Conservation (phyloP, 2,797 vertebrate genomes). For the Sternarchorhynchus goeldii region DNA sequence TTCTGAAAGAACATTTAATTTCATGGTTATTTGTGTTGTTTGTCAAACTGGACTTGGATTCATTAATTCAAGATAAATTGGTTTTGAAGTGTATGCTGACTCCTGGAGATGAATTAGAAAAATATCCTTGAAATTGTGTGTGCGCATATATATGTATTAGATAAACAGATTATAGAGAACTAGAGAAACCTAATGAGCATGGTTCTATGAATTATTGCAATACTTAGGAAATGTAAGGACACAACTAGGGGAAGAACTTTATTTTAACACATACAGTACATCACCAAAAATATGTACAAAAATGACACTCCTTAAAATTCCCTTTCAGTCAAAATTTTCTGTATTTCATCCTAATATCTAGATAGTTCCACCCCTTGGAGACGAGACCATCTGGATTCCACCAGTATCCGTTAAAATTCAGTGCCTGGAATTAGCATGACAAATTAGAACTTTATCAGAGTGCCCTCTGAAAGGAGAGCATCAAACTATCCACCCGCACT, state of each 20-base stretch:
- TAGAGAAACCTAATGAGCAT: no score
- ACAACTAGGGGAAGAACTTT: slow-evolving; percentile 59
- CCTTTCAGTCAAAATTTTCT: slow-evolving; percentile 26
- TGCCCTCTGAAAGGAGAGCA: not conserved
- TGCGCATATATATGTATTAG: no score
- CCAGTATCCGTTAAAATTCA: slow-evolving; percentile 1
- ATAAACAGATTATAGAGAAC: no score
- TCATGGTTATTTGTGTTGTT: not conserved
- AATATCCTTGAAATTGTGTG: no score
- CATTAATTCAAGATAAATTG: not conserved
- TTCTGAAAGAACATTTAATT: slow-evolving; percentile 75
- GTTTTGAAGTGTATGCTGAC: no score
- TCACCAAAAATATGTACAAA: slow-evolving; percentile 68
- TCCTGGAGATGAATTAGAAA: no score
- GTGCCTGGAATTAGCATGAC: not conserved
- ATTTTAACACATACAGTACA: slow-evolving; percentile 70
- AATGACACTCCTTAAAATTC: slow-evolving; percentile 49
- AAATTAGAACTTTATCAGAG: not conserved
- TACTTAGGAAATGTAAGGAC: not conserved
- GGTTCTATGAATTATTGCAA: no score
- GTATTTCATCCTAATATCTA: slow-evolving; percentile 7
- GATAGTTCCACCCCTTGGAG: not conserved
- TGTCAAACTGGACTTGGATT: not conserved
- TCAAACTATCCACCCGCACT: not conserved
- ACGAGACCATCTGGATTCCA: slow-evolving; percentile 14